Evolutionary conservation across 1,140 invertebrate species (phyloP).

Genomic region (Lepidotrigona ventralis): DNA sequence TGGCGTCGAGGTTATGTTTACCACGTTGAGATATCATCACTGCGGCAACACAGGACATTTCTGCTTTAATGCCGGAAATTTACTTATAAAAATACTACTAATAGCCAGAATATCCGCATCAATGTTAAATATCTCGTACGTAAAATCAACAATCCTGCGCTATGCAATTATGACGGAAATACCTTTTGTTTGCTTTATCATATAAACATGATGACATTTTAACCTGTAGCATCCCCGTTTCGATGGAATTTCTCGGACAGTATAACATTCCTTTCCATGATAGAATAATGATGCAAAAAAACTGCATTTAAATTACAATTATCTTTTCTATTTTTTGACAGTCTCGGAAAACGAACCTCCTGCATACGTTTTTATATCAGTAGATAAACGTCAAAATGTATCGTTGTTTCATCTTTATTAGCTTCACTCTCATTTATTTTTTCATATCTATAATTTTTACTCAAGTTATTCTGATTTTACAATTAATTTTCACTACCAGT

Average conservation of each 20-base stretch:
- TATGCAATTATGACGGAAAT: neutral
- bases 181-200: too few relatives aligned
- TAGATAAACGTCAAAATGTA: neutral
- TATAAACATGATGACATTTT: neutral
- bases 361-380: neutral
- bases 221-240: neutral
- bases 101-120: neutral
- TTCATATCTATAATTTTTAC: neutral
- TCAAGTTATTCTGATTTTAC: neutral
- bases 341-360: neutral
- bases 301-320: neutral
- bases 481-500: neutral
- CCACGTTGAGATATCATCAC: neutral
- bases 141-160: neutral
- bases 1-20: constrained; percentile 47
- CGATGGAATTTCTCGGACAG: neutral
- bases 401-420: neutral
- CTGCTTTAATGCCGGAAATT: too few relatives aligned
- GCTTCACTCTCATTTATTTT: neutral
- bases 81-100: constrained; percentile 4
- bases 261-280: neutral
- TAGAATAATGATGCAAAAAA: neutral
- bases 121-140: neutral
- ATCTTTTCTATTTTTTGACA: neutral
- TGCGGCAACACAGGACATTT: neutral